Base-by-base conservation (phyloP, 2,888 invertebrate genomes). In the Lasioglossum vierecki region DNA sequence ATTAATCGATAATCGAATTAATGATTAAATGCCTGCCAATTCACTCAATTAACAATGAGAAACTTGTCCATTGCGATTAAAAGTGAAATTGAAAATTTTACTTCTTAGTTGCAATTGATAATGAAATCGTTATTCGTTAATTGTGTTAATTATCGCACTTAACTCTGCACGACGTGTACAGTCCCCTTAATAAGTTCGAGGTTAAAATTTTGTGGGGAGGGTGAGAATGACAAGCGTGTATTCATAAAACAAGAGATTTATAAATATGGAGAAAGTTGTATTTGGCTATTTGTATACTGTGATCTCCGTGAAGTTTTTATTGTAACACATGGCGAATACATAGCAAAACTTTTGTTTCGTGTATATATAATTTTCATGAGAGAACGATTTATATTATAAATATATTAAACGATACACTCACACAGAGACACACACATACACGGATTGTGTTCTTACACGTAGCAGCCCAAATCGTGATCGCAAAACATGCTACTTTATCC, bases 261-360 rank as follows among this genome's bases (percentile, higher is more conserved):
- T 46, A 71, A 83, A 57, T 93, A 57, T 93, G 91, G 88, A 92
- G 92, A 92, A 93, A 74, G 68, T 77, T 94, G 91, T 93, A 94
- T 95, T 93, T 94, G 94, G 94, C 94, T 95, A 94, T 93, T 93
- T 95, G 94, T 95, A 94, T 94, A 94, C 95, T 94, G 95, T 95
- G 95, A 95, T 95, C 95, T 95, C 94, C 93, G 91, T 94, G 94
- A 93, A 93, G 92, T 94, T 92, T 83, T 84, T 83, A 87, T 90
- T 83, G 72, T 82, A 81, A 76, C 74, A 75, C 68, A 83, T 84
- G 39, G 63, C 83, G 41, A 35, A 75, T 74, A 53, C 83, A 83
- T 84, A 83, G 79, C 44, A 57, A 80, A 85, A 80, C 77, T 78
- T 72, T 57, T 60, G 63, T 76, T 80, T 80, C 57, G 60, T 84